These are phyloP conservation scores for Bucco capensis DNA, from an alignment of 2,113 vertebrate genomes.

Conservation along the genomic window DNA sequence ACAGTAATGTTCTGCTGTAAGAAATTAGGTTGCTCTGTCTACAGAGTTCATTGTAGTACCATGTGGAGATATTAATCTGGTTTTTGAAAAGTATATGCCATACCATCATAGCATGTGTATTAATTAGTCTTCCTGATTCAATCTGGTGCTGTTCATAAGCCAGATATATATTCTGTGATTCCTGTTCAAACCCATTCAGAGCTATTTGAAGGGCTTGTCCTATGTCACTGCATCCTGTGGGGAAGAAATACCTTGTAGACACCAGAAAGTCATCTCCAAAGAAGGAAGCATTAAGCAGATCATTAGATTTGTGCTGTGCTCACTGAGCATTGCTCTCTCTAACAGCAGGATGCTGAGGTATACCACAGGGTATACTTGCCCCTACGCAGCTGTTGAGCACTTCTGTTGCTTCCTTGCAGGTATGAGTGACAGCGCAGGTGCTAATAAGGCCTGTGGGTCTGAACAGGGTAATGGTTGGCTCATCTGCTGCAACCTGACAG, in stretches of 20 bases:
- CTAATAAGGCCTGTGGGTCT: conserved; percentile 38
- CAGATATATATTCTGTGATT: rapidly evolving
- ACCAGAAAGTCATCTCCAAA: background rate
- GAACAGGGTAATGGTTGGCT: conserved; percentile 2
- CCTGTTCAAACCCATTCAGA: background rate
- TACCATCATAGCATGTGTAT: background rate
- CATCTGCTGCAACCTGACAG: conserved; percentile 30
- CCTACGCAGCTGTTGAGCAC: conserved; percentile 18
- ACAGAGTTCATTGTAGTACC: background rate
- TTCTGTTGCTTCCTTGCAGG: conserved; percentile 18
- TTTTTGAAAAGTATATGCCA: background rate
- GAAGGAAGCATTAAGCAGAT: background rate
- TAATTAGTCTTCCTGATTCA: background rate
- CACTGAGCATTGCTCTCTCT: background rate
- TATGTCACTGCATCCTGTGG: background rate
- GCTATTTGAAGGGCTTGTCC: background rate
- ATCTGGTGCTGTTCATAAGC: background rate
- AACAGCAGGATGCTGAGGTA: background rate
- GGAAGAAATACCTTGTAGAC: background rate
- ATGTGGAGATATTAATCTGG: background rate
- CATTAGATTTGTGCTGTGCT: background rate
- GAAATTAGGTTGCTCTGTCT: background rate
- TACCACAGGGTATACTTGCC: background rate
- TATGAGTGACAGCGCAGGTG: conserved; percentile 32
- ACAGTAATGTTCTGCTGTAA: background rate